A percentile compares a stretch with the other conserved stretches of the same genome.
Evolutionary conservation across 2,113 vertebrate species (phyloP).

Genomic region (Neodontobutis hainanensis): DNA sequence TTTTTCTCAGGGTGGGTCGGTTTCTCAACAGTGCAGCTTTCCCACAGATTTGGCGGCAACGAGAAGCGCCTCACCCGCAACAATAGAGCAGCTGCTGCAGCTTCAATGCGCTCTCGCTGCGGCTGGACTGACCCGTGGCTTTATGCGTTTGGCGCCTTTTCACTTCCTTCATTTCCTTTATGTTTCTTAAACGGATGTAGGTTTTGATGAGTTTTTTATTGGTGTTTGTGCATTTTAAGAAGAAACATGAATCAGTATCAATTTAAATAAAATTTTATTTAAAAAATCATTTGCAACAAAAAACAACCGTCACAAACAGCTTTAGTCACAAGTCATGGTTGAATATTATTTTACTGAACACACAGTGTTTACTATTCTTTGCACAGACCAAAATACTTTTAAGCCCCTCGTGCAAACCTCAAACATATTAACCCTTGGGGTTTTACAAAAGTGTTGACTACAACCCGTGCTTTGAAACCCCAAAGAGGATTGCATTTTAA

Average conservation of each 20-base stretch:
- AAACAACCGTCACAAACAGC: conserved; percentile 34
- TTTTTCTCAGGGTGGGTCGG: conserved; percentile 31
- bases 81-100: conserved; percentile 72
- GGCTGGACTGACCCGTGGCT: conserved; percentile 51
- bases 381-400: conserved; percentile 82
- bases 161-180: background rate
- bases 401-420: conserved; percentile 84
- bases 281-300: conserved; percentile 27
- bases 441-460: conserved; percentile 83
- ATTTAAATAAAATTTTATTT: conserved; percentile 43
- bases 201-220: background rate
- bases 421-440: conserved; percentile 81
- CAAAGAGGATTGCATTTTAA: conserved; percentile 82
- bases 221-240: background rate
- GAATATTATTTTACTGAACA: conserved; percentile 66
- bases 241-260: background rate
- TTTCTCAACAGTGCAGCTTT: conserved; percentile 43
- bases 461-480: conserved; percentile 81
- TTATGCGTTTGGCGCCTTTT: conserved; percentile 64
- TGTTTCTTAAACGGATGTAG: background rate
- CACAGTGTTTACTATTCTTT: conserved; percentile 83
- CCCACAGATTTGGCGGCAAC: conserved; percentile 67
- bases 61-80: conserved; percentile 50
- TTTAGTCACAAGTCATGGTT: conserved; percentile 1
- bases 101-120: conserved; percentile 36